Conservation (phyloP, 2,797 vertebrate species). For the Hoplostethus atlanticus region DNA sequence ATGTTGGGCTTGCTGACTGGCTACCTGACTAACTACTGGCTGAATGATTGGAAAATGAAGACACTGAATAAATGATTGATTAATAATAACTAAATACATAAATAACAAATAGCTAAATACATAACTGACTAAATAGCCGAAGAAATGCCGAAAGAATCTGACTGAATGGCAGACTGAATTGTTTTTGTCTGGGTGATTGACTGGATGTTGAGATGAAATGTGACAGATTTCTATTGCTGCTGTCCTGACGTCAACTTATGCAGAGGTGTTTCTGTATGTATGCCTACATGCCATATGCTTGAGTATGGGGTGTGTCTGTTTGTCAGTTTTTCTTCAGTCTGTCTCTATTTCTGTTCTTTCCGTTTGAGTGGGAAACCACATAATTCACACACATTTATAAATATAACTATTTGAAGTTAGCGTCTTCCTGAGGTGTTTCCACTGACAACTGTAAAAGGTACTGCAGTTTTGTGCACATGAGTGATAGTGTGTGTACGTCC, state of each 20-base stretch:
- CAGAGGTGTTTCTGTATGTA: neutral
- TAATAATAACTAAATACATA: too few species aligned
- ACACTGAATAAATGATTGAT: neutral
- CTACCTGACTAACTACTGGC: neutral
- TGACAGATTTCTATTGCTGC: neutral
- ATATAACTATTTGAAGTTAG: too few species aligned
- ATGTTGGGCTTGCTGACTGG: neutral
- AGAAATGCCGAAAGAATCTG: neutral
- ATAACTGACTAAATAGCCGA: too few species aligned
- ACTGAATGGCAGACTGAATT: neutral
- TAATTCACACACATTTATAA: too few species aligned
- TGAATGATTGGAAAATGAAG: neutral
- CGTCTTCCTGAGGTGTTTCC: too few species aligned
- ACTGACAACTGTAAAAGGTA: too few species aligned
- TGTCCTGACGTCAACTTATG: neutral
- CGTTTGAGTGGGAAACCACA: too few species aligned
- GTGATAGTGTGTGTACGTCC: neutral
- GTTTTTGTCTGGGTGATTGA: neutral
- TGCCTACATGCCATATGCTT: too few species aligned
- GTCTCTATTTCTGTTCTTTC: too few species aligned
- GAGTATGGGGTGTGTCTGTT: too few species aligned
- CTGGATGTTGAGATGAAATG: neutral
- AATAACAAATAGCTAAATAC: neutral
- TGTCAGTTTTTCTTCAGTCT: neutral
- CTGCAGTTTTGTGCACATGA: neutral